These are phyloP conservation scores for Macrobrachium rosenbergii DNA, from an alignment of 1,140 invertebrate species.

Conservation along the genomic window DNA sequence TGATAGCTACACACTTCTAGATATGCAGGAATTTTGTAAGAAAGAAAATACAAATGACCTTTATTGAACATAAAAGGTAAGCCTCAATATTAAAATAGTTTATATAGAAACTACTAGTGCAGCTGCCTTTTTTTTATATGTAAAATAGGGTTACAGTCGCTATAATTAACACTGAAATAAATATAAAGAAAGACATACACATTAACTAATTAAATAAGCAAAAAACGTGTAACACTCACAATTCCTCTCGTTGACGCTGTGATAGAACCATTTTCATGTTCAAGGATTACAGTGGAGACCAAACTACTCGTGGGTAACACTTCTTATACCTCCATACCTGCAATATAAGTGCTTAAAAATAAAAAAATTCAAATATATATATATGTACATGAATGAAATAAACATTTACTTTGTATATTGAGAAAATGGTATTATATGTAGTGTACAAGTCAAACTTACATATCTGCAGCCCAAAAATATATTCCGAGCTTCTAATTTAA, in stretches of 20 bases:
- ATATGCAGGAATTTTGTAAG: too few relatives aligned
- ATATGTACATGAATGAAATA: not conserved
- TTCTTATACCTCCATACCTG: conserved; percentile 61
- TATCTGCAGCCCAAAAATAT: too few relatives aligned
- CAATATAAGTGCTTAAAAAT: not conserved
- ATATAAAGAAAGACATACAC: conserved; percentile 1
- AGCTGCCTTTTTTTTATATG: too few relatives aligned
- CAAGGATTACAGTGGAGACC: conserved; percentile 56
- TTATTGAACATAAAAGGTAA: too few relatives aligned
- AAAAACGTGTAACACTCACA: conserved; percentile 80
- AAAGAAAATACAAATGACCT: too few relatives aligned
- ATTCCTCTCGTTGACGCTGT: conserved; percentile 98
- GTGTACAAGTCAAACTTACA: too few relatives aligned
- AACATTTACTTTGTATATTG: not conserved
- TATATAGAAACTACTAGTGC: too few relatives aligned
- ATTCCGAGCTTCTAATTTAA: too few relatives aligned
- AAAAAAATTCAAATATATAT: conserved; percentile 19
- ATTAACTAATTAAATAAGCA: conserved; percentile 6
- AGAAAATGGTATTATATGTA: not conserved
- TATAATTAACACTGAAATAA: not conserved
- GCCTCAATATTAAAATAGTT: too few relatives aligned
- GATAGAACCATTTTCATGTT: conserved; percentile 95
- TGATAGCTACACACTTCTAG: too few relatives aligned
- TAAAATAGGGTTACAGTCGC: too few relatives aligned
- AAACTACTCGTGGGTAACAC: conserved; percentile 51